Base-by-base conservation (phyloP, 2,113 vertebrate species). In the Lepisosteus oculatus region DNA sequence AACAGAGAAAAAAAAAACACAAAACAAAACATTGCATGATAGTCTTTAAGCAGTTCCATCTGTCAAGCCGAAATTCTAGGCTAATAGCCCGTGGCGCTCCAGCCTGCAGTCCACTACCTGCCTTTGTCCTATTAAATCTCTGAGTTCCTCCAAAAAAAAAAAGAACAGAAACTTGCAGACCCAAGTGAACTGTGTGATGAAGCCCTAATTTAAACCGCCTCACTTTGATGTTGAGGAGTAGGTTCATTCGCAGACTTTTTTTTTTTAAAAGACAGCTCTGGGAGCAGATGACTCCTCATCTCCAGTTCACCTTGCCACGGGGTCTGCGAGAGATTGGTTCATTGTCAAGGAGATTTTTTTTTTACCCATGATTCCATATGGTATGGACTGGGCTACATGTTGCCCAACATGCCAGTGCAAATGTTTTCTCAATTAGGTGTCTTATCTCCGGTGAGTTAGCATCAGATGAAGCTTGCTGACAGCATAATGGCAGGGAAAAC, bases 341-440 rank as follows among this genome's bases (percentile, higher is more conserved):
- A 94, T 96, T 97, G 95, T 96, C 95, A 95, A 92, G 93, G 92
- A 92, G 90, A 81, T 79, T 89, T 91, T 93, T 94, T 92, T 95
- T 95, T 96, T 97, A 95, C 96, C 95, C 96, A 95, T 97, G 95
- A 98, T 97, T 97, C 97, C 97, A 95, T 95, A 94, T 97, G 97
- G 94, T 94, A 92, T 90, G 91, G 94, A 94, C 93, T 88, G 90
- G 93, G 93, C 95, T 97, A 94, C 95, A 95, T 97, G 96, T 96
- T 95, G 94, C 93, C 95, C 95, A 94, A 95, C 95, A 97, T 97
- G 95, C 95, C 95, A 96, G 92, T 91, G 95, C 94, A 94, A 96
- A 95, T 95, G 95, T 96, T 96, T 95, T 93, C 94, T 97, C 95
- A 94, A 96, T 96, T 95, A 97, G 95, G 93, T 91, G 95, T 96